Base-by-base conservation (phyloP, 1,140 invertebrate species). In the Diabrotica virgifera region DNA sequence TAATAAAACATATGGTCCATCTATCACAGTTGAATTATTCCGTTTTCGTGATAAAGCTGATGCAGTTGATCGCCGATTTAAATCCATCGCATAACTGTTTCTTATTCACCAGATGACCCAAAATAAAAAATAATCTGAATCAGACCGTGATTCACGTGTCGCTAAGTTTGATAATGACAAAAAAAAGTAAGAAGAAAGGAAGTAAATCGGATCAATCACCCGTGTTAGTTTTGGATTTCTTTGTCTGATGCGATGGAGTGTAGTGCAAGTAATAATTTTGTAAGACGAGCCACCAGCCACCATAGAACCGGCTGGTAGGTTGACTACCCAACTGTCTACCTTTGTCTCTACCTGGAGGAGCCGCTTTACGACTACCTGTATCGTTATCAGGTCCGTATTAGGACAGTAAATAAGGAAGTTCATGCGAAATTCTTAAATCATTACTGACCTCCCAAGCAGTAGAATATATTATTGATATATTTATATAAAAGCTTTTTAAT, bases 191-290 rank as follows among this genome's bases (percentile, higher is more conserved):
- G 10, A n/a, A 36, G 55, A 46, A 46, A 57, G 55, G 55, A 57
- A 57, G 55, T 57, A 36, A 37, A 57, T 57, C 55, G 36, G 55
- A 57, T 57, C 55, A 57, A 57, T 57, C 55, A 37, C 55, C 55
- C 55, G 36, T 57, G 55, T 57, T 57, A 36, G 55, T 57, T 57
- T 57, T 36, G 36, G 37, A 36, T 57, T 57, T 57, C 55, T 57
- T 57, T 57, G 55, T 57, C 36, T n/a, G 8, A 10, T 10, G 40
- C 55, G 35, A 36, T 53, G 52, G 7, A 0, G 5, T 53, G 52
- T 8, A 53, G 55, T 36, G 37, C 40, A 46, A 46, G 40, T n/a
- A n/a, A 46, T n/a, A n/a, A 46, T 8, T 46, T 46, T 8, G 40
- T 46, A 46, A 46, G 40, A 46, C n/a, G 55, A 57, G 55, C 55